Percentiles rank a stretch among this genome's conserved stretches.
Evolutionary conservation across 2,888 invertebrate genomes (phyloP).

Genomic region (Ophioninae sp.): DNA sequence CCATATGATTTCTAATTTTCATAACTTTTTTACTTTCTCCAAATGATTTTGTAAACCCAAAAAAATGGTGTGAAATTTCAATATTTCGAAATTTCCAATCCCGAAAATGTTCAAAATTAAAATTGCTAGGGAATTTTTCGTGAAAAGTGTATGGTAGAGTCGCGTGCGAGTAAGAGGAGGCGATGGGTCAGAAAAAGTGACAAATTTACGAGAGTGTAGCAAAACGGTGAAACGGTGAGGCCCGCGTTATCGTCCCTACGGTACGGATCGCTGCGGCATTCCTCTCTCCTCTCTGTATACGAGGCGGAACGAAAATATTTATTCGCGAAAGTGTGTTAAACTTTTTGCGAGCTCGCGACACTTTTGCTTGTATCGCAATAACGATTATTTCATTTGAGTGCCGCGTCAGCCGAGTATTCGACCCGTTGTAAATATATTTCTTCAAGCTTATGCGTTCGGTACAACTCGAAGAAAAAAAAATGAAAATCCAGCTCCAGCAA

Average conservation of each 20-base stretch:
- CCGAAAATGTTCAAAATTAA: not conserved
- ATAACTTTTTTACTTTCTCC: too few species aligned
- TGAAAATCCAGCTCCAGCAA: too few species aligned
- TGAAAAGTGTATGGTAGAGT: not conserved
- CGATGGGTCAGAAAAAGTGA: conserved; percentile 60
- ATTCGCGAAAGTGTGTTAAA: not conserved
- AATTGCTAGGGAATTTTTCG: not conserved
- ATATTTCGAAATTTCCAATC: too few species aligned
- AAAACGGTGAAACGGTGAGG: conserved; percentile 55
- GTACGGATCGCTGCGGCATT: conserved; percentile 44
- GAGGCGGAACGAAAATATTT: conserved; percentile 7
- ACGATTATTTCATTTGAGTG: not conserved
- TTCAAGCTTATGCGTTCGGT: not conserved
- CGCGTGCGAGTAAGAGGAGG: conserved; percentile 50
- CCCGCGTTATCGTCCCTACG: conserved; percentile 56
- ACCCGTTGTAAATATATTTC: not conserved
- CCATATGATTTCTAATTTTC: too few species aligned
- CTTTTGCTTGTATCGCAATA: conserved; percentile 4
- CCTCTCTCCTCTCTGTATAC: not conserved
- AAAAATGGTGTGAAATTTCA: too few species aligned
- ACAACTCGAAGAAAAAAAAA: not conserved
- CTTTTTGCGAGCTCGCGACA: not conserved
- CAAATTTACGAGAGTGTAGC: conserved; percentile 73
- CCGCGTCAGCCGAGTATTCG: not conserved
- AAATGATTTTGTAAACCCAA: too few species aligned